Conservation (phyloP, 35 echinoderm and acorn worm species). For the Apostichopus japonicus region DNA sequence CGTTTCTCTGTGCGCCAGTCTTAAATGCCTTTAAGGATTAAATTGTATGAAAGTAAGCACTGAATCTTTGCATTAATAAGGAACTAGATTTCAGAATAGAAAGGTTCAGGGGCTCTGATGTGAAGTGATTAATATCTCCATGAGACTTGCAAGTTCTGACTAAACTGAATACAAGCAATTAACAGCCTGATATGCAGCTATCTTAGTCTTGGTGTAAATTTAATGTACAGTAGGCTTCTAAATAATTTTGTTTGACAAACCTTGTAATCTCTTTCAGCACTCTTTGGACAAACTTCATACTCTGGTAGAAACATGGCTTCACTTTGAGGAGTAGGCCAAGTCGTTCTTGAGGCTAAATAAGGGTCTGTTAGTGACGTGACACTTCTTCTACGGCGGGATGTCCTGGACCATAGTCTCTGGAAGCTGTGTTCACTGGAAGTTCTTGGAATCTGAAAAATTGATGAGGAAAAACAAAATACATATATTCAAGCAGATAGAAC, state of each 20-base stretch:
- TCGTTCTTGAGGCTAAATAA: conserved; percentile 88
- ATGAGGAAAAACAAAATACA: neutral
- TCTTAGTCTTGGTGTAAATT: too few species aligned
- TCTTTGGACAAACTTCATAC: conserved; percentile 91
- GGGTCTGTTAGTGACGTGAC: conserved; percentile 86
- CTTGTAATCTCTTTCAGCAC: conserved; percentile 90
- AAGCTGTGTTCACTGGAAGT: conserved; percentile 94
- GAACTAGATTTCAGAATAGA: too few species aligned
- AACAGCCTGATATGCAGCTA: too few species aligned
- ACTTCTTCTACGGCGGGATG: conserved; percentile 80
- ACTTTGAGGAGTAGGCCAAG: conserved; percentile 92
- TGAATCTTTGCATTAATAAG: too few species aligned
- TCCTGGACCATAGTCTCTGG: conserved; percentile 88
- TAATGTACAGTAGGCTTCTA: neutral
- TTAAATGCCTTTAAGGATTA: too few species aligned
- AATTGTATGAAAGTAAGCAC: too few species aligned
- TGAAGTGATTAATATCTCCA: too few species aligned
- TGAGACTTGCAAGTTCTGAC: too few species aligned
- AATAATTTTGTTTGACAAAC: conserved; percentile 20
- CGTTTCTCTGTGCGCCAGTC: too few species aligned
- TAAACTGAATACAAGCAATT: too few species aligned
- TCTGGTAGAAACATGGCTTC: conserved; percentile 97
- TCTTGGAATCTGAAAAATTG: conserved; percentile 60
- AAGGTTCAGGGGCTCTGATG: too few species aligned
- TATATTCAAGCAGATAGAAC: too few species aligned